phyloP scores from a whole-genome alignment of 2,113 vertebrate genomes.

The Myotis yumanensis region DNA sequence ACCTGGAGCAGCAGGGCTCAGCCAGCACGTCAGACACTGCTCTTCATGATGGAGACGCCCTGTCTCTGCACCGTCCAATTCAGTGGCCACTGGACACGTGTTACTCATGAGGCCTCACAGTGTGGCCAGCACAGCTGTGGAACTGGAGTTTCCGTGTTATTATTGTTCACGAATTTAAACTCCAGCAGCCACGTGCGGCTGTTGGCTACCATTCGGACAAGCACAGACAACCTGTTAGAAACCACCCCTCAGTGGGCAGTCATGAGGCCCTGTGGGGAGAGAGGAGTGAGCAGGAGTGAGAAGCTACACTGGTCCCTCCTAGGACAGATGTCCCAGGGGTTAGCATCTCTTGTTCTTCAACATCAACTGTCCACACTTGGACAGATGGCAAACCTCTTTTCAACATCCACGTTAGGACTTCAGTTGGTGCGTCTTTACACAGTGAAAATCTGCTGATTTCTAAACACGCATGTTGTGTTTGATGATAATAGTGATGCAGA shows the following conservation, averaged over 20 bases:
- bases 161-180: conserved; percentile 1
- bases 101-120: background rate
- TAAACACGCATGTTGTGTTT: background rate
- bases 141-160: background rate
- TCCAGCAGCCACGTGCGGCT: background rate
- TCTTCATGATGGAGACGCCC: background rate
- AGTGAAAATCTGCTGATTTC: background rate
- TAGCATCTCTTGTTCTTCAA: background rate
- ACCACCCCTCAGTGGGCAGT: background rate
- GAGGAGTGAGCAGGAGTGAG: background rate
- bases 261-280: rapidly evolving
- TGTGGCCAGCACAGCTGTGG: background rate
- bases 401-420: background rate
- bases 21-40: background rate
- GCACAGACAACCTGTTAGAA: background rate
- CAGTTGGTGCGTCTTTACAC: background rate
- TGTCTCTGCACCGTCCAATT: background rate
- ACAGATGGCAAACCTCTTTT: background rate
- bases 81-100: background rate
- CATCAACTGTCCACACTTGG: background rate
- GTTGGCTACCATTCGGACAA: background rate
- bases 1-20: background rate
- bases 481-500: background rate
- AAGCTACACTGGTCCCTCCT: background rate
- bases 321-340: background rate